phyloP scores from a whole-genome alignment of 2,113 vertebrate genomes.

The Cryptoleucopteryx plumbea region DNA sequence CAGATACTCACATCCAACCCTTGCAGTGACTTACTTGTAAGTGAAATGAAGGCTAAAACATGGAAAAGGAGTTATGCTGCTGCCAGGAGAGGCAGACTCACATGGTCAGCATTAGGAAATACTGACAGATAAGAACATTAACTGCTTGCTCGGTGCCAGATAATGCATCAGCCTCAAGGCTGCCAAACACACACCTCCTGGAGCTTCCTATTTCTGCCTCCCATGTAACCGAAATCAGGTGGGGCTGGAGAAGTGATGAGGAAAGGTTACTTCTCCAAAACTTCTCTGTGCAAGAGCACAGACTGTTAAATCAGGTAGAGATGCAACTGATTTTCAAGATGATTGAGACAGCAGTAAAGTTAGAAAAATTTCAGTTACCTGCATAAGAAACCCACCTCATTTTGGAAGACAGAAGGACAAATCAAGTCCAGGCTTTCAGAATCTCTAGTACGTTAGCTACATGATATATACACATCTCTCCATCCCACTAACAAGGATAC shows the following conservation, averaged over 20 bases:
- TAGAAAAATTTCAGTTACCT: not conserved
- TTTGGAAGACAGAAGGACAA: not conserved
- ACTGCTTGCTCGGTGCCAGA: not conserved
- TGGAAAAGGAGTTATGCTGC: not conserved
- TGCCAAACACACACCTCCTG: slow-evolving; percentile 34
- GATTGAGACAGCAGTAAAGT: not conserved
- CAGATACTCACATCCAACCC: not conserved
- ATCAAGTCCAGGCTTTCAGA: not conserved
- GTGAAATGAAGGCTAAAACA: not conserved
- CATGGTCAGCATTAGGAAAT: not conserved
- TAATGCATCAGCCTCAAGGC: not conserved
- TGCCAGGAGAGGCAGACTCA: not conserved
- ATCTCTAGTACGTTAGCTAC: not conserved
- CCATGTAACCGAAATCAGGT: not conserved
- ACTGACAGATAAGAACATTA: slow-evolving; percentile 1
- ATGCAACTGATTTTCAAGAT: not conserved
- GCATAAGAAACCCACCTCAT: not conserved
- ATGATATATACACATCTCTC: not conserved
- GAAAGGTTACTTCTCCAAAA: not conserved
- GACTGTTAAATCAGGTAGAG: not conserved
- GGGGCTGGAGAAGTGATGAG: not conserved
- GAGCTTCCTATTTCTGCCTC: slow-evolving; percentile 4
- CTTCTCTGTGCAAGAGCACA: not conserved
- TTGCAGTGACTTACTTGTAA: not conserved
- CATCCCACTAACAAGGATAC: not conserved